Conservation (phyloP, 2,113 vertebrate genomes). For the Oostethus manadensis region DNA sequence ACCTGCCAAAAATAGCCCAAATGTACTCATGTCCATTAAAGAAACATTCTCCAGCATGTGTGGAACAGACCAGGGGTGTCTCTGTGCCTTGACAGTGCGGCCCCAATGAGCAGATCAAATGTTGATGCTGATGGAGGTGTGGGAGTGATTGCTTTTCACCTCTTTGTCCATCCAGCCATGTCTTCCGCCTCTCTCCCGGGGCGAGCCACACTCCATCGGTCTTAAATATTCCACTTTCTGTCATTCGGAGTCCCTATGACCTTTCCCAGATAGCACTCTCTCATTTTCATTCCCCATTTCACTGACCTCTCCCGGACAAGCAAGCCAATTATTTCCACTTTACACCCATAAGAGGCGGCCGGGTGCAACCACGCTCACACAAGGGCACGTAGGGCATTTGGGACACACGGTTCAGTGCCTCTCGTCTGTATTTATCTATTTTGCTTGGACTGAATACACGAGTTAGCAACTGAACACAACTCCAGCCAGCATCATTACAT, state of each 20-base stretch:
- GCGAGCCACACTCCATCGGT: slow-evolving; percentile 37
- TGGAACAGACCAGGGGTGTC: background rate
- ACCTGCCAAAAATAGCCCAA: too few species aligned
- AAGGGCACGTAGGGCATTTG: slow-evolving; percentile 38
- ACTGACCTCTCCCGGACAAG: slow-evolving; percentile 45
- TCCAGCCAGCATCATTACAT: too few species aligned
- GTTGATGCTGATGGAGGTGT: slow-evolving; percentile 2
- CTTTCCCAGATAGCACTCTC: slow-evolving; percentile 40
- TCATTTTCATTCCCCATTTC: slow-evolving; percentile 39
- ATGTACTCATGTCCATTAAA: background rate
- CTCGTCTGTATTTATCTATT: slow-evolving; percentile 4
- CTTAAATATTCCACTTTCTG: slow-evolving; percentile 50
- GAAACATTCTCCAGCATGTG: background rate
- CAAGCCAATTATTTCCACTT: slow-evolving; percentile 59
- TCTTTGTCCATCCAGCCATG: slow-evolving; percentile 23
- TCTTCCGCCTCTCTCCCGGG: slow-evolving; percentile 14
- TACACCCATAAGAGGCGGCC: slow-evolving; percentile 49
- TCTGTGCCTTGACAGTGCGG: slow-evolving; percentile 2
- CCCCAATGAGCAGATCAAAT: slow-evolving; percentile 16
- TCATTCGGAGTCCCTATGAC: slow-evolving; percentile 47
- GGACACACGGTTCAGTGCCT: slow-evolving; percentile 41
- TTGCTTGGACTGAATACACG: slow-evolving; percentile 4
- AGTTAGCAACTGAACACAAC: too few species aligned
- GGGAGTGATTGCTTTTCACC: slow-evolving; percentile 23
- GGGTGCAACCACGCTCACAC: slow-evolving; percentile 45